Evolutionary conservation across 2,888 invertebrate genomes (phyloP).

Genomic region (Drosophila vallismaia): DNA sequence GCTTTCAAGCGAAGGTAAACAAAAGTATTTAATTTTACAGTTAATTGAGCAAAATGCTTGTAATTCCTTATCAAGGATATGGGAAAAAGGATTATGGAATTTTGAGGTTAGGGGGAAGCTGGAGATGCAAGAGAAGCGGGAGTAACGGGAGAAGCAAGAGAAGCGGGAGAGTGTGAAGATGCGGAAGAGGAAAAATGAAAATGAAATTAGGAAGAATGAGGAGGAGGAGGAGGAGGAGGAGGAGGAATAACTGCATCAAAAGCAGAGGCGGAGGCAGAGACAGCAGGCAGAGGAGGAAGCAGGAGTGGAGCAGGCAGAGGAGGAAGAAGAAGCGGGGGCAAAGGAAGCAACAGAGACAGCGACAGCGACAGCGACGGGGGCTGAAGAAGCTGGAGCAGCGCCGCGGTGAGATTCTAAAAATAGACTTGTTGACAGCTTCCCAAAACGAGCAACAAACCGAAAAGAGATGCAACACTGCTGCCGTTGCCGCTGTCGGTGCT

Average conservation of each 20-base stretch:
- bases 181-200: not conserved
- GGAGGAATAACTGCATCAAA: not conserved
- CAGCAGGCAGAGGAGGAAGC: not conserved
- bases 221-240: not conserved
- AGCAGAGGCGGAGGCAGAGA: not conserved
- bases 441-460: conserved; percentile 24
- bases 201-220: not conserved
- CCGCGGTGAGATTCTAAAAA: conserved; percentile 60
- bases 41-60: no score
- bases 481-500: not conserved
- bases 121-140: not conserved
- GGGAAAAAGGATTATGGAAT: not conserved
- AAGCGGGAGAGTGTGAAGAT: not conserved
- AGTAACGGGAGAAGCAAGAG: no score
- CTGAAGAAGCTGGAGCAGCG: conserved; percentile 25
- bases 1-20: not conserved
- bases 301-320: not conserved
- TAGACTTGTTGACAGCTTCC: conserved; percentile 80
- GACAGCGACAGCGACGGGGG: conserved; percentile 5
- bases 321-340: no score
- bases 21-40: no score
- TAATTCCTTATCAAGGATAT: not conserved
- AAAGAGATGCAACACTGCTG: conserved; percentile 32
- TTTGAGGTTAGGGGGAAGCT: not conserved
- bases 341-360: not conserved